Conservation (phyloP, 2,113 vertebrate genomes). For the Erythrocercus mccallii region DNA sequence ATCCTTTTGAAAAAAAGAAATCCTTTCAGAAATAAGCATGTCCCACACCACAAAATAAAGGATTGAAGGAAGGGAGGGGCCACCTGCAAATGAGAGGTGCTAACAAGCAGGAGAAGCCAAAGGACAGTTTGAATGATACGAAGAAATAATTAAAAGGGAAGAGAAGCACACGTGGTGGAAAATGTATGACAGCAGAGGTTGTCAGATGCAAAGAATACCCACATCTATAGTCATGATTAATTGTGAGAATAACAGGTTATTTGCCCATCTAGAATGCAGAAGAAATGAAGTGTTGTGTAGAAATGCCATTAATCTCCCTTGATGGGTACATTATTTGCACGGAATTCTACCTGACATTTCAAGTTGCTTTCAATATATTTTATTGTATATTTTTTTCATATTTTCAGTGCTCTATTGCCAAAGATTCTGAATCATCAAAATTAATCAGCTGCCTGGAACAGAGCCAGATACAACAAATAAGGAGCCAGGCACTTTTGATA, state of each 20-base stretch:
- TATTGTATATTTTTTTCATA: slow-evolving; percentile 52
- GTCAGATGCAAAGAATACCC: background rate
- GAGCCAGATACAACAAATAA: slow-evolving; percentile 44
- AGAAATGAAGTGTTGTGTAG: slow-evolving; percentile 27
- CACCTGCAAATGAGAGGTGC: background rate
- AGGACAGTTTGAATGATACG: background rate
- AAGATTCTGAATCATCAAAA: slow-evolving; percentile 63
- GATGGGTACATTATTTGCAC: slow-evolving; percentile 55
- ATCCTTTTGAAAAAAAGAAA: background rate
- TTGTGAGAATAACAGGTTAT: slow-evolving; percentile 35
- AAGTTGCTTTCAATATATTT: slow-evolving; percentile 62
- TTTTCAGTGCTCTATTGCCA: slow-evolving; percentile 24
- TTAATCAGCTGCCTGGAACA: slow-evolving; percentile 42
- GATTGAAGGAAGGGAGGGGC: background rate
- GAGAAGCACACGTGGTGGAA: background rate
- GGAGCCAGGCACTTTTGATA: background rate
- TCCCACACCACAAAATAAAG: background rate
- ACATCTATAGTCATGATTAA: slow-evolving; percentile 7
- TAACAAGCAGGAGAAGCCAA: background rate
- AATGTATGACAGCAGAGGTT: background rate
- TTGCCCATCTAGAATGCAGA: slow-evolving; percentile 35
- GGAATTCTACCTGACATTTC: slow-evolving; percentile 55
- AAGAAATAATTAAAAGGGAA: background rate
- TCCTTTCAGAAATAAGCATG: background rate
- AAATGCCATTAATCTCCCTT: slow-evolving; percentile 50